A percentile compares a stretch with the other conserved stretches of the same genome.
Conservation (phyloP, 2,113 vertebrate genomes). For the Pongo pygmaeus region DNA sequence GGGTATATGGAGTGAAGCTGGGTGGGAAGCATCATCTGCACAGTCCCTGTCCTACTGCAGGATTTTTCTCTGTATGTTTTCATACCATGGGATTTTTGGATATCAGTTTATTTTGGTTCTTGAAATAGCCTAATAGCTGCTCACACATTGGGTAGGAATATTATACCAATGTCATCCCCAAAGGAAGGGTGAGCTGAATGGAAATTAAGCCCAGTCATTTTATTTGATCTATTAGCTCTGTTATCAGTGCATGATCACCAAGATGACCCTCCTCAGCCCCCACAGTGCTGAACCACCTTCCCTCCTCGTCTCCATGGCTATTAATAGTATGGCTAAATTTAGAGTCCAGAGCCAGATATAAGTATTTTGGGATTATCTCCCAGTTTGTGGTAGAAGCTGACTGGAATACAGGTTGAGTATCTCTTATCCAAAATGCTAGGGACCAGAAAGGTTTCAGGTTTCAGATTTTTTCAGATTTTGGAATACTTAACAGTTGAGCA, state of each 20-base stretch:
- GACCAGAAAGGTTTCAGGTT: not conserved
- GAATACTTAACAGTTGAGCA: not conserved
- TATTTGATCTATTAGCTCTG: not conserved
- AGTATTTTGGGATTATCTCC: not conserved
- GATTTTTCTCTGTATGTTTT: not conserved
- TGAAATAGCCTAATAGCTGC: not conserved
- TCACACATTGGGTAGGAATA: not conserved
- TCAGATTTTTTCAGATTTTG: not conserved
- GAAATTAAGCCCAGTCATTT: not conserved
- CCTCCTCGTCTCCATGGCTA: not conserved
- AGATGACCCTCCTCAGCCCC: not conserved
- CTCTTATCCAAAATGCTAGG: not conserved
- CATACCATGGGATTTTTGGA: not conserved
- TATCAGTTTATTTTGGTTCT: not conserved
- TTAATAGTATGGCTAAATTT: not conserved
- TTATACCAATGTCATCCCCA: not conserved
- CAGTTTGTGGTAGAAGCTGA: not conserved
- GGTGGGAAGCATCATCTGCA: not conserved
- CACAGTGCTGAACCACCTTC: not conserved
- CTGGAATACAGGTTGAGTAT: not conserved
- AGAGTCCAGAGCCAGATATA: not conserved
- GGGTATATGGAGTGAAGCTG: not conserved
- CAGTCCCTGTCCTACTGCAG: not conserved
- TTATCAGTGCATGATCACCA: not conserved
- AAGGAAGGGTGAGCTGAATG: not conserved